A percentile compares a stretch with the other conserved stretches of the same genome.
Conservation (phyloP, 2,888 invertebrate species). For the Macrosoma leucophasiata region DNA sequence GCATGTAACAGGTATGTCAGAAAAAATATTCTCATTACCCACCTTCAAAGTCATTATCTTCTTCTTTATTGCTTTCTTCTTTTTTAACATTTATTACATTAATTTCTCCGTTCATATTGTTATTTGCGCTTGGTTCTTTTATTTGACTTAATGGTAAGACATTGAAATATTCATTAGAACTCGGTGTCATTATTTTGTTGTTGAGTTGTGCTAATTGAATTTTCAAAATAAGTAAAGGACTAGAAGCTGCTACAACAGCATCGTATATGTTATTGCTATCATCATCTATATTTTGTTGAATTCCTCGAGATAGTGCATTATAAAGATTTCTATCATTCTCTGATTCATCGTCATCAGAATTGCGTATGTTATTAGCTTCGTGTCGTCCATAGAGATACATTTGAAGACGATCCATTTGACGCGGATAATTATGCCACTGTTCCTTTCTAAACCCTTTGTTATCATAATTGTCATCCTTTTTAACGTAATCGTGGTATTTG, state of each 20-base stretch:
- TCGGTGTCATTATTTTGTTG: conserved; percentile 31
- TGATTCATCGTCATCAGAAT: conserved; percentile 37
- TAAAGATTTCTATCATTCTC: conserved; percentile 14
- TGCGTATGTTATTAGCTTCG: conserved; percentile 5
- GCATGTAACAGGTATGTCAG: no score
- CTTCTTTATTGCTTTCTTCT: conserved; percentile 32
- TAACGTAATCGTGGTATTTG: conserved; percentile 33
- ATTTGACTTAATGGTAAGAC: conserved; percentile 5
- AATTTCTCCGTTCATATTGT: conserved; percentile 22
- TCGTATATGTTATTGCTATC: conserved; percentile 36
- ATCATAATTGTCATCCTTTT: conserved; percentile 24
- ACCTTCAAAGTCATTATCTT: conserved; percentile 28
- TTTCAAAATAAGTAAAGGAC: conserved; percentile 55
- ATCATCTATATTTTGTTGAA: conserved; percentile 30
- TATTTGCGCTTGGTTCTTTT: conserved; percentile 27
- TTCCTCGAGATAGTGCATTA: conserved; percentile 27
- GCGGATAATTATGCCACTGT: conserved; percentile 64
- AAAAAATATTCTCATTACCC: no score
- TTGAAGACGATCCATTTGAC: conserved; percentile 59
- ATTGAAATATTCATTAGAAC: conserved; percentile 13
- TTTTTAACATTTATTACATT: conserved; percentile 43
- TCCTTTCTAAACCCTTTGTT: conserved; percentile 56
- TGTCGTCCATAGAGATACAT: conserved; percentile 32
- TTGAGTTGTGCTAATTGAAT: conserved; percentile 50
- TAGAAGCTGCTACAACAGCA: conserved; percentile 35